These are phyloP conservation scores for Gymnoscopelus microlampas DNA, from an alignment of 2,797 vertebrate genomes.

Conservation along the genomic window DNA sequence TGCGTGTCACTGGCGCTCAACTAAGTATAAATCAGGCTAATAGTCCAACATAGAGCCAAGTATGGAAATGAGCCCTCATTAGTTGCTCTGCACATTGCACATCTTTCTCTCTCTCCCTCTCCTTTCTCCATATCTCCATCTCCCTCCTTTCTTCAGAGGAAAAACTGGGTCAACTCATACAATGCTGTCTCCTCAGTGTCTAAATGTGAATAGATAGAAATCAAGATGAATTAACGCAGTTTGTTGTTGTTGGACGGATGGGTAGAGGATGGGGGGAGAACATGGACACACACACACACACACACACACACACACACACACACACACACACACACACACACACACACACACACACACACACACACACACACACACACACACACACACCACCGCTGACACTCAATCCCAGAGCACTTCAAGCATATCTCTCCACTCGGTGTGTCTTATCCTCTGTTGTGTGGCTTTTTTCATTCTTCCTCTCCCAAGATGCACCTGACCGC, in stretches of 20 bases:
- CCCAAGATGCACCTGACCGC: slow-evolving; percentile 42
- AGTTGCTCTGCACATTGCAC: slow-evolving; percentile 57
- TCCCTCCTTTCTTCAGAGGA: slow-evolving; percentile 38
- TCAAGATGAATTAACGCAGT: slow-evolving; percentile 36
- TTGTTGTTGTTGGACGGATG: slow-evolving; percentile 31
- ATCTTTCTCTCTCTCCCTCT: slow-evolving; percentile 48
- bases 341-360: slow-evolving; percentile 8
- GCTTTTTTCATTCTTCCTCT: slow-evolving; percentile 24
- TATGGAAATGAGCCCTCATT: slow-evolving; percentile 70
- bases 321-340: slow-evolving; percentile 1
- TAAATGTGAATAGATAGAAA: slow-evolving; percentile 58
- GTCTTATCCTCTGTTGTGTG: slow-evolving; percentile 50
- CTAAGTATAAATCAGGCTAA: neutral
- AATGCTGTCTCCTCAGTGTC: slow-evolving; percentile 31
- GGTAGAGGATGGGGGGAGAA: slow-evolving; percentile 18
- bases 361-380: neutral
- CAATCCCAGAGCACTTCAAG: slow-evolving; percentile 51
- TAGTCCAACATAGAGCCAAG: slow-evolving; percentile 41
- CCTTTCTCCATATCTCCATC: slow-evolving; percentile 31
- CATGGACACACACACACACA: neutral
- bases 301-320: slow-evolving; percentile 3
- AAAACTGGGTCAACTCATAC: slow-evolving; percentile 72
- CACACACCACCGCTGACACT: slow-evolving; percentile 14
- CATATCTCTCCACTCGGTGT: slow-evolving; percentile 41
- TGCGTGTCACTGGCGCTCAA: no score